Conservation (phyloP, 2,888 invertebrate species). For the Eupithecia centaureata region DNA sequence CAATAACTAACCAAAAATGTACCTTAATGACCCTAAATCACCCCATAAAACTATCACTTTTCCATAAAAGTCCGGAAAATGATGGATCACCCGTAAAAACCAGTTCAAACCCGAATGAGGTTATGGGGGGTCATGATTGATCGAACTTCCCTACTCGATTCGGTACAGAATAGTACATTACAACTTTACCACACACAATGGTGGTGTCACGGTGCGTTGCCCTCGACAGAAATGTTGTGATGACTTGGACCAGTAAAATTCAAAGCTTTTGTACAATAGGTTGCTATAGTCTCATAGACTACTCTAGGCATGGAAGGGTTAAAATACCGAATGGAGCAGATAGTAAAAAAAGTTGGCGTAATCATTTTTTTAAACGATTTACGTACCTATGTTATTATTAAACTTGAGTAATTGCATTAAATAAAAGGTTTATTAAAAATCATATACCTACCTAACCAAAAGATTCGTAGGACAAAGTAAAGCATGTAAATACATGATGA, state of each 20-base stretch:
- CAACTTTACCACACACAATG: neutral
- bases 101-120: constrained; percentile 39
- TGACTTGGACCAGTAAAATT: neutral
- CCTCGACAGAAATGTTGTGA: constrained; percentile 29
- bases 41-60: neutral
- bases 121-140: constrained; percentile 53
- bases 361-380: too few relatives aligned
- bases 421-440: too few relatives aligned
- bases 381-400: too few relatives aligned
- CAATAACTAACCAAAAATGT: neutral
- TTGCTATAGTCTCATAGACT: too few relatives aligned
- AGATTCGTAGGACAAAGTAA: too few relatives aligned
- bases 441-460: too few relatives aligned
- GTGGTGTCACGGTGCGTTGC: constrained; percentile 44
- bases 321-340: too few relatives aligned
- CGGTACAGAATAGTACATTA: constrained; percentile 3
- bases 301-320: too few relatives aligned
- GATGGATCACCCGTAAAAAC: constrained; percentile 54
- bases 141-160: constrained; percentile 37
- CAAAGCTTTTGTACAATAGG: too few relatives aligned
- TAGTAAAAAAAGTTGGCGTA: too few relatives aligned
- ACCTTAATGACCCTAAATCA: neutral
- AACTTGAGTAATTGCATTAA: too few relatives aligned
- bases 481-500: too few relatives aligned
- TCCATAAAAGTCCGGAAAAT: constrained; percentile 41